These are phyloP conservation scores for Astropecten irregularis DNA, from an alignment of 53 echinoderm and acorn worm genomes.

Conservation along the genomic window DNA sequence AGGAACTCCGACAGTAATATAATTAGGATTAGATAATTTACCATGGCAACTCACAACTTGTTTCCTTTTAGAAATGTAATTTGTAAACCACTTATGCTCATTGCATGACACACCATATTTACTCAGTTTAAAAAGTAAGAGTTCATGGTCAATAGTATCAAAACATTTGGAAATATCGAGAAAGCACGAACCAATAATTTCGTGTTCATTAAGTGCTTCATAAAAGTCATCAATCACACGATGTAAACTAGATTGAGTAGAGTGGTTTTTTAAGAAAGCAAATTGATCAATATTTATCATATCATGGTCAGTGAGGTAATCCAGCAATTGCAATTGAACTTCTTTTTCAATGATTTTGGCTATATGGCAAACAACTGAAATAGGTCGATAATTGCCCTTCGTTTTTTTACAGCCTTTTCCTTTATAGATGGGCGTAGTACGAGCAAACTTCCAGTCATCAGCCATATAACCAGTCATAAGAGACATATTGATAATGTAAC, in stretches of 20 bases:
- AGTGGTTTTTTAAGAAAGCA: slow-evolving; percentile 32
- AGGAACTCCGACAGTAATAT: too few relatives aligned
- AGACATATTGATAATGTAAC: slow-evolving; percentile 16
- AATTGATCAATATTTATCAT: slow-evolving; percentile 40
- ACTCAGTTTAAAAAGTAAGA: slow-evolving; percentile 6
- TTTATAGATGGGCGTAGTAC: not conserved
- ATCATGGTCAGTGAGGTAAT: slow-evolving; percentile 23
- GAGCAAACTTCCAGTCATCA: slow-evolving; percentile 18
- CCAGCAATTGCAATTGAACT: slow-evolving; percentile 37
- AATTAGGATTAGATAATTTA: too few relatives aligned
- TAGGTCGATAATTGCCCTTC: slow-evolving; percentile 9
- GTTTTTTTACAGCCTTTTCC: not conserved
- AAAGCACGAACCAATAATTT: slow-evolving; percentile 22
- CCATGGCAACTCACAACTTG: too few relatives aligned
- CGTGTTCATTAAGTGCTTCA: slow-evolving; percentile 32
- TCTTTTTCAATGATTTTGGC: slow-evolving; percentile 29
- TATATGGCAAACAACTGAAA: slow-evolving; percentile 27
- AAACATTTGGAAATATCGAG: too few relatives aligned
- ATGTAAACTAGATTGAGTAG: slow-evolving; percentile 8
- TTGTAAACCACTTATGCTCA: slow-evolving; percentile 19
- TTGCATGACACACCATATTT: slow-evolving; percentile 8
- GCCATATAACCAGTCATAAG: not conserved
- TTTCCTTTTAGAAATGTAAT: too few relatives aligned
- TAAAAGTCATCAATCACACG: slow-evolving; percentile 11
- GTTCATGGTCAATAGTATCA: too few relatives aligned